phyloP scores from a whole-genome alignment of 2,113 vertebrate genomes.

The Procapra przewalskii region DNA sequence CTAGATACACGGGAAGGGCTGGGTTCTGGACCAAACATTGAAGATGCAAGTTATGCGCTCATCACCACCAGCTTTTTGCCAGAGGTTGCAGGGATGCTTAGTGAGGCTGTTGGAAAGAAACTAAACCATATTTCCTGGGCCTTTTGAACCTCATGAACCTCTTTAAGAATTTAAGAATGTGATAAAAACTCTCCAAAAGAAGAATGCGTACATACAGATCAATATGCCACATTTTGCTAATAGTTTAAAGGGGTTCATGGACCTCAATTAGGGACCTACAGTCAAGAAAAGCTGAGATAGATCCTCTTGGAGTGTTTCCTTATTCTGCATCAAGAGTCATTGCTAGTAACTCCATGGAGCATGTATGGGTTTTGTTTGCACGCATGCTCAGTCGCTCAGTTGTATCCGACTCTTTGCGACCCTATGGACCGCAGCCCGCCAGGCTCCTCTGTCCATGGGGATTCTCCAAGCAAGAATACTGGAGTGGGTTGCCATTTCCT shows the following conservation, averaged over 20 bases:
- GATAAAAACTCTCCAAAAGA: not conserved
- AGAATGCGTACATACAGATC: not conserved
- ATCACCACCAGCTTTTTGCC: not conserved
- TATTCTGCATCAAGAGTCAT: not conserved
- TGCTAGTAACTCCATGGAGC: accelerated
- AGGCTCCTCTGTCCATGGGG: not conserved
- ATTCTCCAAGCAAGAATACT: not conserved
- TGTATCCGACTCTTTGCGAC: not conserved
- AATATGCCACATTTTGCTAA: not conserved
- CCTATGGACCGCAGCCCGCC: not conserved
- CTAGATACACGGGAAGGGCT: not conserved
- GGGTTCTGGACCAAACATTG: not conserved
- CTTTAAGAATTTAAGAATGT: not conserved
- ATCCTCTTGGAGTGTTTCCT: no score
- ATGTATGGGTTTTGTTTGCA: not conserved
- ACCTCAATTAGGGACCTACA: not conserved
- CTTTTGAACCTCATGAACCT: not conserved
- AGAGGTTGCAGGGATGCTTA: not conserved
- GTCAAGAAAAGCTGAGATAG: not conserved
- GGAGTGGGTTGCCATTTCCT: not conserved
- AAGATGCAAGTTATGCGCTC: not conserved
- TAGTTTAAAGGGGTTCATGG: not conserved
- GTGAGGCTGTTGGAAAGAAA: not conserved
- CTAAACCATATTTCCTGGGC: not conserved
- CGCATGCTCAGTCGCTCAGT: not conserved